Conservation (phyloP, 1,140 invertebrate species). For the Homarus americanus region DNA sequence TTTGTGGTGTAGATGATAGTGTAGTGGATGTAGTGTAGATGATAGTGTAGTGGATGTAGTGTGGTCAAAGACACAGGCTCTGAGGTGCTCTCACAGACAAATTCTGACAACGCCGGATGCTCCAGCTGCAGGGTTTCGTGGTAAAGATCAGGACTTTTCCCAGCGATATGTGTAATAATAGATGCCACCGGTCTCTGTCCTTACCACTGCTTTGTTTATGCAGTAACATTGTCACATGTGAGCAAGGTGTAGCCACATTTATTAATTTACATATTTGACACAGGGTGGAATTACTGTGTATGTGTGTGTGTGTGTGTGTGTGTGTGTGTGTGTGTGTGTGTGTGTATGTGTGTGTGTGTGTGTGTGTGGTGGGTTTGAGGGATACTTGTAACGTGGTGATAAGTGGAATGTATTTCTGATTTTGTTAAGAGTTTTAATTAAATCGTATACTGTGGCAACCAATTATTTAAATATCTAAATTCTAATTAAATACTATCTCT, state of each 20-base stretch:
- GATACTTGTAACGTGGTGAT: neutral
- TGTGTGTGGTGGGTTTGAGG: too few species aligned
- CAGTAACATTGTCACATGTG: neutral
- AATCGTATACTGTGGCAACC: neutral
- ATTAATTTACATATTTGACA: neutral
- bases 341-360: constrained; percentile 27
- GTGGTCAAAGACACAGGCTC: too few species aligned
- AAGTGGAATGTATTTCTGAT: neutral
- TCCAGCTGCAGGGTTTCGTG: neutral
- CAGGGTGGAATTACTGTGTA: neutral
- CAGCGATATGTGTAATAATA: too few species aligned
- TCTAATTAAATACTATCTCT: neutral
- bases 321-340: constrained; percentile 15
- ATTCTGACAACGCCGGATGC: too few species aligned
- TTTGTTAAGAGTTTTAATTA: neutral
- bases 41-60: too few species aligned
- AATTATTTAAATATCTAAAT: neutral
- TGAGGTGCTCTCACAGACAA: too few species aligned
- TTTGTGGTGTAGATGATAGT: too few species aligned
- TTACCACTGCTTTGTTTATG: neutral
- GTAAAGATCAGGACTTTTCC: neutral
- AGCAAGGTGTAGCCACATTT: neutral
- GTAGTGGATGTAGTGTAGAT: too few species aligned
- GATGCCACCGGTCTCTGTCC: too few species aligned
- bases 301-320: neutral